Base-by-base conservation (phyloP, 2,113 vertebrate genomes). In the Lepus timidus region DNA sequence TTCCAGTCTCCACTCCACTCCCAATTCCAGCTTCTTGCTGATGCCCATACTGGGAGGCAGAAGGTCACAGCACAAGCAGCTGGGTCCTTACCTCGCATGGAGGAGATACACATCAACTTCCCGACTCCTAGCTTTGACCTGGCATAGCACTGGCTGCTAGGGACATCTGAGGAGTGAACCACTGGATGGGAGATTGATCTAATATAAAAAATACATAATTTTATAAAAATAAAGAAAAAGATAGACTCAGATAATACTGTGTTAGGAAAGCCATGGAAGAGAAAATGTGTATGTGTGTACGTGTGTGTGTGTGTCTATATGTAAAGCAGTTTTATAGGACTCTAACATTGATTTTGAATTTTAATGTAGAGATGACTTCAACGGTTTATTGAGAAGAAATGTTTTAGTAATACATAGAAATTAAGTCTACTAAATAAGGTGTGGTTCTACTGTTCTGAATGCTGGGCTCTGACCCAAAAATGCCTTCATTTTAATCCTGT, bases 381-480 rank as follows among this genome's bases (percentile, higher is more conserved):
- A 52, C 75, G 74, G 65, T 90, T 93, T 96, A 94, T 90, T 86
- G 73, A 96, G 93, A 94, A 75, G 17, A 49, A 87, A 80, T 49
- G 27, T 88, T 97, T 94, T 86, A 95, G 90, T 64, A 92, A 93
- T 49, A 91, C 71, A 94, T 29, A 82, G 82, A 91, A 92, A 93
- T 87, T 93, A 97, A 96, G 31, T 86, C n/a, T 96, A 78, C 61
- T 70, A 55, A 92, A 91, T 44, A 74, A 95, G 70, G 91, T 92
- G 44, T 93, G 93, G 81, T 74, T 89, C 95, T 78, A 80, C 10
- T 80, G 51, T 80, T 95, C 62, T 85, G 64, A 94, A 70, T 89
- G 67, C 87, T 96, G 76, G 88, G 95, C 85, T 94, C 90, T 67
- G 33, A 83, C 85, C 85, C 97, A 93, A 96, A 94, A 93, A 83